Base-by-base conservation (phyloP, 2,797 vertebrate species). In the Anguilla obscura region DNA sequence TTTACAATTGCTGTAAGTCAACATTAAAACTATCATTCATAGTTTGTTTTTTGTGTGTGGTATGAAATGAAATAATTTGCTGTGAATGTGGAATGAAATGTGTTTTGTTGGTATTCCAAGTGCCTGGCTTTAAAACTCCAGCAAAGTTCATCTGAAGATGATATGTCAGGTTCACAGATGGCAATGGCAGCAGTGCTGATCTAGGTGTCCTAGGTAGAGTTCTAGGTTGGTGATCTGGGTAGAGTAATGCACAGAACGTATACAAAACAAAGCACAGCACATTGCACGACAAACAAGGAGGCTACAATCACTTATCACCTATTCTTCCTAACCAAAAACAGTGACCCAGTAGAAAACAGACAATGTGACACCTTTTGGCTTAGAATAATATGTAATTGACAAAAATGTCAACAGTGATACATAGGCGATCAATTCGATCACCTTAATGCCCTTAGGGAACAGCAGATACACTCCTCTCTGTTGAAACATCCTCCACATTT, bases 1-100 rank as follows among this genome's bases (percentile, higher is more conserved):
- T 87, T 94, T 99, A 90, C 98, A 99, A 94, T 96, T 99, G 63
- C 96, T 99, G 99, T 99, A 95, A 99, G 98, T 97, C 93, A 80
- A 74, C 21, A 16, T 48, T 63, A 56, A 50, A 76, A 40, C 40
- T 86, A 18, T 58, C n/a, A 84, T 54, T 30, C 79, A 48, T 48
- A n/a, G 10, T 30, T 54, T 4, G 24, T 27, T 50, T 84, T 52
- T 21, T 50, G 6, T 84, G 80, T 52, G 12, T 84, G 48, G 24
- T 27, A 69, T 52, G n/a, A 52, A 84, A 27, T 27, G 8, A 52
- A n/a, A 48, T 27, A 30, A 3, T 54, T 54, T 30, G 27, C 45
- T 52, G 45, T 3, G 27, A 56, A 82, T 80, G 16, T 80, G 14
- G 40, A 40, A 48, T 48, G 18, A 1, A 48, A 40, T 40, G 76